Base-by-base conservation (phyloP, 37 sponge, comb jelly and placozoan genomes). In the Haliclona indistincta region DNA sequence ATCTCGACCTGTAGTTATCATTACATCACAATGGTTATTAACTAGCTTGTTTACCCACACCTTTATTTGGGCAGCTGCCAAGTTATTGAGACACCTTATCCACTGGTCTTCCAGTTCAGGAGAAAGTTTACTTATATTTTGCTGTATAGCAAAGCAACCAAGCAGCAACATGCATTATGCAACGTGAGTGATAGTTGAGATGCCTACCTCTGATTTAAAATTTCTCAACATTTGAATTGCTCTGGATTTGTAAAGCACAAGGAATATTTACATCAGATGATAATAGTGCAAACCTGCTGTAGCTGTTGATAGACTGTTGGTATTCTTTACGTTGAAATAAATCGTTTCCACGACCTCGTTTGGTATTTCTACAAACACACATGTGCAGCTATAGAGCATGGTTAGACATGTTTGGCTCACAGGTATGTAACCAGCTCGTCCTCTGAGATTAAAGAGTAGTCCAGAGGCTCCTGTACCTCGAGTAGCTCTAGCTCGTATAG, bases 21-120 rank as follows among this genome's bases (percentile, higher is more conserved):
- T 34, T 17, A 42, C 28, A 8, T 20, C 11, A 29, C 55, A 56
- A 3, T 15, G 7, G 30, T 11, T 36, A 62, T 35, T 6, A 2
- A 56, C 2, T 35, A 25, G 19, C 1, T 1, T 25, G 63, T 1
- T 32, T 33, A 43, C 13, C 33, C 35, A 34, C 39, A 86, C 92
- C 88, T 91, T 91, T n/a, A 91, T 42, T 3, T 76, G 75, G 23
- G 84, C 75, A 44, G 88, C 92, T 47, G 92, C 92, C 28, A 91
- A 23, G 55, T 91, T 91, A 71, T 91, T 91, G 68, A 64, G 67
- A 49, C 87, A 91, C 30, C 76, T 72, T 1, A 81, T 54, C 68
- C 45, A 61, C 74, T 81, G 68, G 43, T 90, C 54, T 38, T 49
- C 38, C 0, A 90, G 13, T n/a, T 37, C 68, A 4, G 29, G 8